Conservation (phyloP, 1,140 invertebrate genomes). For the Papilio helenus region DNA sequence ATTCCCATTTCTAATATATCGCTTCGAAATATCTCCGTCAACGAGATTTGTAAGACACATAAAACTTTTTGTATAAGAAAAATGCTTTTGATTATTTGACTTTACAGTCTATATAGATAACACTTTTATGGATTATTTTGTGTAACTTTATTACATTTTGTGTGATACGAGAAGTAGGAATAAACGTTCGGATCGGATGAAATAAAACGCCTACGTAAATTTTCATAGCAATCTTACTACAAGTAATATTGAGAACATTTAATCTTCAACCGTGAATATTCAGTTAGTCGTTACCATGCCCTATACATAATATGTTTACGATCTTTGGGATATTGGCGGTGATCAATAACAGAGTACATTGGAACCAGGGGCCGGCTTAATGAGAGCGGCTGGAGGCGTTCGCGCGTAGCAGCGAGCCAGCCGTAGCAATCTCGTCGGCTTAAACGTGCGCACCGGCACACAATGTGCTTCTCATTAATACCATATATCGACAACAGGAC, state of each 20-base stretch:
- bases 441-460: slow-evolving; percentile 59
- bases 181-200: slow-evolving; percentile 1
- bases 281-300: background rate
- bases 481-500: slow-evolving; percentile 23
- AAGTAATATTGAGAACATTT: background rate
- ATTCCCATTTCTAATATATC: slow-evolving; percentile 58
- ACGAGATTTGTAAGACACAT: slow-evolving; percentile 24
- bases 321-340: slow-evolving; percentile 58
- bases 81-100: slow-evolving; percentile 16
- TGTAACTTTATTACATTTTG: slow-evolving; percentile 16
- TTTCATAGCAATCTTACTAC: slow-evolving; percentile 7
- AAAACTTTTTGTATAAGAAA: slow-evolving; percentile 16
- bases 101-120: slow-evolving; percentile 18
- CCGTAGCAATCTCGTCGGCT: slow-evolving; percentile 71
- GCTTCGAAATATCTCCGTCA: slow-evolving; percentile 41
- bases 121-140: slow-evolving; percentile 17
- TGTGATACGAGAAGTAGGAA: background rate
- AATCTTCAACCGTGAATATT: background rate
- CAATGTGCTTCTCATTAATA: slow-evolving; percentile 39
- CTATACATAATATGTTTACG: slow-evolving; percentile 43
- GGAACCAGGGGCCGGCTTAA: slow-evolving; percentile 64
- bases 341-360: slow-evolving; percentile 66
- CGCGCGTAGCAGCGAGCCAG: slow-evolving; percentile 71
- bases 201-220: slow-evolving; percentile 13
- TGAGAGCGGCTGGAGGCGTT: slow-evolving; percentile 74